phyloP scores from a whole-genome alignment of 2,113 vertebrate species.

The Phyllostomus hastatus region DNA sequence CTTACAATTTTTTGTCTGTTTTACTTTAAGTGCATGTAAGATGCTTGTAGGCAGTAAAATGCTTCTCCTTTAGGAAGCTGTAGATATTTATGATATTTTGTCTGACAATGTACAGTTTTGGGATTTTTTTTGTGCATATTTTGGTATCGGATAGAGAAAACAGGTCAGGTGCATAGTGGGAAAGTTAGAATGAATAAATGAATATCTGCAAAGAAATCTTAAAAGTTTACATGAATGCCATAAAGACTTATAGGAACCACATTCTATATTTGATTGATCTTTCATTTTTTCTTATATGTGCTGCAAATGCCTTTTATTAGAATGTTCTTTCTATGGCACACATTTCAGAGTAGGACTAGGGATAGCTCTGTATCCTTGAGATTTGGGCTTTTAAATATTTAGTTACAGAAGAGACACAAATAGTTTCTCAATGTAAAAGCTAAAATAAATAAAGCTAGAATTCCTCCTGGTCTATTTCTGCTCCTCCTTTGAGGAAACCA shows the following conservation, averaged over 20 bases:
- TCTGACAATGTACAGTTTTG: not conserved
- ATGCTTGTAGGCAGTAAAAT: not conserved
- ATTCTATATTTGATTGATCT: not conserved
- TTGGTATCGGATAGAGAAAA: not conserved
- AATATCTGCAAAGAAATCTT: not conserved
- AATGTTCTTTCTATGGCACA: not conserved
- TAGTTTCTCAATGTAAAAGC: not conserved
- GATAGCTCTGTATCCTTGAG: not conserved
- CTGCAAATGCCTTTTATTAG: not conserved
- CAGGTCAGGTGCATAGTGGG: not conserved
- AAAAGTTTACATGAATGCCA: not conserved
- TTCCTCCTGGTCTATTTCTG: not conserved
- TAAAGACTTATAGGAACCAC: not conserved
- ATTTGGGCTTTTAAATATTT: not conserved
- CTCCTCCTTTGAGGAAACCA: not conserved
- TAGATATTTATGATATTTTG: not conserved
- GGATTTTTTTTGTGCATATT: not conserved
- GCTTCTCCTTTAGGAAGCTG: not conserved
- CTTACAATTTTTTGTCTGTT: not conserved
- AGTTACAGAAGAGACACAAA: not conserved
- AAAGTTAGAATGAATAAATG: not conserved
- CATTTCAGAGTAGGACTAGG: not conserved
- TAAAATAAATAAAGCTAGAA: not conserved
- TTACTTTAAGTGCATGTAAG: not conserved
- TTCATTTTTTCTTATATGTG: not conserved